Base-by-base conservation (phyloP, 2,888 invertebrate species). In the Ligdia adustata region DNA sequence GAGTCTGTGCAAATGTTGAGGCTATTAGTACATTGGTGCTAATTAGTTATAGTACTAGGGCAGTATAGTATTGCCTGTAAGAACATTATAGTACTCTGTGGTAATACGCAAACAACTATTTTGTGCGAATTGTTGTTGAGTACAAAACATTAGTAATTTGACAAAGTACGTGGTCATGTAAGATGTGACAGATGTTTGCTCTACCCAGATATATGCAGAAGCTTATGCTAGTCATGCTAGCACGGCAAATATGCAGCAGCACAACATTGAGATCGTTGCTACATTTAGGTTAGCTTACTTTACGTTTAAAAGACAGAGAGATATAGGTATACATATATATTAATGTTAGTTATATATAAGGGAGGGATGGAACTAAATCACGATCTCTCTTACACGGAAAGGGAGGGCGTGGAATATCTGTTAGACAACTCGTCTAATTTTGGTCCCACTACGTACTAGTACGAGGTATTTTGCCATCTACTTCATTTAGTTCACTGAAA, bases 1-100 rank as follows among this genome's bases (percentile, higher is more conserved):
- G 29, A 46, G 37, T 22, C 28, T 20, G 32, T 49, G 20, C 43
- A 55, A 51, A 52, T 46, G 28, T 41, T 14, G 15, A 27, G 18
- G 11, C 41, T 24, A 47, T 58, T 58, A 54, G 46, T 53, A 50
- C 31, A 31, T 45, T 13, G 26, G 16, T 29, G 53, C 34, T 47
- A 52, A 55, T 47, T 28, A 37, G 33, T n/a, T 13, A 20, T 3
- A 13, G 22, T 33, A 33, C 7, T 4, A 18, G 14, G 12, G 4
- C 14, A 14, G 13, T 24, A 34, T 3, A 20, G 3, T 7, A 4
- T 14, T 28, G 7, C 28, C 9, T 1, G 18, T 2, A 1, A 18
- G 13, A 5, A 6, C 3, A 33, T 12, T 7, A 0, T 18, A 33
- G 11, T 7, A 22, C 34, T 22, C 5, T 34, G 22, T 34, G 2